Conservation (phyloP, 1,140 invertebrate species). For the Psilanteris sp. region DNA sequence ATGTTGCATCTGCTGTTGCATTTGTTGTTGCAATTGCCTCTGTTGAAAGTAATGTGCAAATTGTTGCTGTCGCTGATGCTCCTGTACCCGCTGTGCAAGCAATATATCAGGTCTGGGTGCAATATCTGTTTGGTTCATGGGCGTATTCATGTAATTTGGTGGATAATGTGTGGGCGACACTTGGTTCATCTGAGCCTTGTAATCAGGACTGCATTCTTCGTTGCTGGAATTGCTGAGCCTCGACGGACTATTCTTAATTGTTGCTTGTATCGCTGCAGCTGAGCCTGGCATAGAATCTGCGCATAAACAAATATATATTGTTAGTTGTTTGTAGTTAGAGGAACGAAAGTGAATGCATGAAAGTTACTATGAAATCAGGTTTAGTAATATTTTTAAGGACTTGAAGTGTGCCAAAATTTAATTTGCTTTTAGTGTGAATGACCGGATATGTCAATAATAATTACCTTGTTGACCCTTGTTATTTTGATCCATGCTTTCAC, state of each 20-base stretch:
- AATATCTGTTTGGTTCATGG: not conserved
- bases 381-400: no score
- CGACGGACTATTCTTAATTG: constrained; percentile 14
- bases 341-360: no score
- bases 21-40: constrained; percentile 4
- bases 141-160: not conserved
- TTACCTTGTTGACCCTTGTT: constrained; percentile 11
- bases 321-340: no score
- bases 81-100: not conserved
- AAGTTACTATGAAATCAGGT: no score
- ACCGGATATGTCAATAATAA: not conserved
- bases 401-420: no score
- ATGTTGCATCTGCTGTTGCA: constrained; percentile 24
- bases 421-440: not conserved
- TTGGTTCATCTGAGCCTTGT: constrained; percentile 10
- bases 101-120: not conserved
- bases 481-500: constrained; percentile 31
- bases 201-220: constrained; percentile 20
- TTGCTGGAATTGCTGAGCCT: constrained; percentile 16
- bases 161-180: not conserved
- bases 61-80: constrained; percentile 3
- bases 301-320: no score
- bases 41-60: constrained; percentile 12
- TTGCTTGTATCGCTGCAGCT: not conserved
- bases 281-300: not conserved